phyloP scores from a whole-genome alignment of 2,113 vertebrate species.

The Misgurnus mizolepis region DNA sequence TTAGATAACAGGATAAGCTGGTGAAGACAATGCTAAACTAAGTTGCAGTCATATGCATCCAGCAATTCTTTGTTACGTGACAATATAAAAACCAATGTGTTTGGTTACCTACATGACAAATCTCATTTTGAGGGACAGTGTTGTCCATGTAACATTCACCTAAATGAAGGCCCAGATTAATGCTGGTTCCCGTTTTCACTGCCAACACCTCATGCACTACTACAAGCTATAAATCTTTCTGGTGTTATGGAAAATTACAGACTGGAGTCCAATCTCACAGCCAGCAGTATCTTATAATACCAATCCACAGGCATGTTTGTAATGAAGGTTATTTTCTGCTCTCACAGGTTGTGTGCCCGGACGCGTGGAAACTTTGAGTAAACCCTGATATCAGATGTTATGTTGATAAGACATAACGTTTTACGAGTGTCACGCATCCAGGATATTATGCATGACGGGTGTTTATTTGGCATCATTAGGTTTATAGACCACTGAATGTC shows the following conservation, averaged over 20 bases:
- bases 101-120: conserved; percentile 13
- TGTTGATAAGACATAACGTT: conserved; percentile 16
- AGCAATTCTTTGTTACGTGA: neutral
- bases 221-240: conserved; percentile 42
- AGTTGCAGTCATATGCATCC: too few species aligned
- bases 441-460: neutral
- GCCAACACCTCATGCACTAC: neutral
- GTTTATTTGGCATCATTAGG: neutral
- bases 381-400: conserved; percentile 32
- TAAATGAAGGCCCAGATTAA: neutral
- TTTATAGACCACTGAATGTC: neutral
- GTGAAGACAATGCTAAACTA: too few species aligned
- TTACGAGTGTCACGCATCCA: conserved; percentile 13
- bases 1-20: too few species aligned
- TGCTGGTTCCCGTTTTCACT: conserved; percentile 1
- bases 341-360: conserved; percentile 5
- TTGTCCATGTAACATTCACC: neutral
- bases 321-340: conserved; percentile 27
- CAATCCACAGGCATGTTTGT: conserved; percentile 38
- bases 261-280: conserved; percentile 36
- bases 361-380: conserved; percentile 9
- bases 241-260: conserved; percentile 58
- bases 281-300: conserved; percentile 38
- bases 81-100: neutral
- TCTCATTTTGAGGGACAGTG: neutral